Evolutionary conservation across 2,113 vertebrate genomes (phyloP), one percentile per base, ranked within the genome.

Genomic region (Collichthys lucidus): DNA sequence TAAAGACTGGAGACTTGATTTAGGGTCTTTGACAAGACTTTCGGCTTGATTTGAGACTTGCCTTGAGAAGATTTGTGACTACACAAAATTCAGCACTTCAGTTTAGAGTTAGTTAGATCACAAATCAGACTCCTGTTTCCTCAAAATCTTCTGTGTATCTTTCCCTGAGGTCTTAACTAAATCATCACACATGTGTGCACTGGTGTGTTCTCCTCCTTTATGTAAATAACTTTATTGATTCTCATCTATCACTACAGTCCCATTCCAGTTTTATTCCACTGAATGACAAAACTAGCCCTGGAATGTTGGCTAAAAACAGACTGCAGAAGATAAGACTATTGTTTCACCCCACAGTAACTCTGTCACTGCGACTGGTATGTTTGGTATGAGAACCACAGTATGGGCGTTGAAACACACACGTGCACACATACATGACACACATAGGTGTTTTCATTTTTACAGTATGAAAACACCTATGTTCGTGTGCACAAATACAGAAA

Each of bases 281-380:
- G 44, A 26, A 46, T 79, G 77, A 80, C 75, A 67, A 67, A 77
- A 61, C 42, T 17, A 53, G 42, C 22, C 0, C 4, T 31, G 81
- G 79, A 86, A 87, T 91, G 86, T 71, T 91, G 84, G 68, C 11
- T 4, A 60, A 8, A 44, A 47, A 11, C 22, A 72, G 26, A 6
- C 29, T 55, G 49, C 11, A 62, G 3, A 4, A 66, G 75, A 88
- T 84, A 77, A 76, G 69, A 57, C 20, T 9, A 5, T 56, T n/a
- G 29, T 42, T 64, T 63, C 6, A 2, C 50, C 14, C 11, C n/a
- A 16, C 22, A 9, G 17, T 24, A 46, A 63, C 61, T 67, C 52
- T 77, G 52, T 61, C 35, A 56, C 55, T 5, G 26, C 77, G 60
- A n/a, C 74, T 66, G 75, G 74, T 79, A 83, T 89, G 86, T 84